A percentile compares a stretch with the other conserved stretches of the same genome.
phyloP scores from a whole-genome alignment of 2,113 vertebrate genomes.

The Chionomys nivalis region DNA sequence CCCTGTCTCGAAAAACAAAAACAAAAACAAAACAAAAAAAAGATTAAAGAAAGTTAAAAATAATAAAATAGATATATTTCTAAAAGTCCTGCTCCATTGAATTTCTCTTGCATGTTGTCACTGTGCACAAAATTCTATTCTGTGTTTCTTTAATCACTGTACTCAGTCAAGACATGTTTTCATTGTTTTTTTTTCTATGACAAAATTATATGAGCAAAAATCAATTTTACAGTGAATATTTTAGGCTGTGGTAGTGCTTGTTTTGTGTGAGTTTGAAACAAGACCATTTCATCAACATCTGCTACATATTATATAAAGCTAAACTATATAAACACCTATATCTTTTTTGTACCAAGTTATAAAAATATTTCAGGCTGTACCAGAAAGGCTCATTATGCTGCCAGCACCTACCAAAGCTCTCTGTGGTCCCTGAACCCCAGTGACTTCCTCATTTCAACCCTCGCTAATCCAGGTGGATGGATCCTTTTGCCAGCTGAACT shows the following conservation, averaged over 20 bases:
- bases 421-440: neutral
- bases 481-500: neutral
- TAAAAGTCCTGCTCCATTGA: neutral
- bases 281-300: constrained; percentile 11
- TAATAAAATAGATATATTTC: neutral
- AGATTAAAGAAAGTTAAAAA: neutral
- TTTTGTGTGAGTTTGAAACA: constrained; percentile 17
- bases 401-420: neutral
- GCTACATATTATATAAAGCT: neutral
- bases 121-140: neutral
- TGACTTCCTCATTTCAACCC: neutral
- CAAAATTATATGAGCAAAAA: neutral
- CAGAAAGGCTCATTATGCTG: neutral
- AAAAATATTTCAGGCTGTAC: neutral
- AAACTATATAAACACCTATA: neutral
- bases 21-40: too few species aligned
- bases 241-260: neutral
- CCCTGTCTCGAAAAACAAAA: too few species aligned
- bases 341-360: neutral
- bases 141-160: neutral
- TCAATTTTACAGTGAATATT: neutral
- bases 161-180: constrained; percentile 8
- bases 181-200: neutral
- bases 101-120: neutral
- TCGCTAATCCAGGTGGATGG: neutral